These are phyloP conservation scores for Gallinago undulata DNA, from an alignment of 2,113 vertebrate species.

Conservation along the genomic window DNA sequence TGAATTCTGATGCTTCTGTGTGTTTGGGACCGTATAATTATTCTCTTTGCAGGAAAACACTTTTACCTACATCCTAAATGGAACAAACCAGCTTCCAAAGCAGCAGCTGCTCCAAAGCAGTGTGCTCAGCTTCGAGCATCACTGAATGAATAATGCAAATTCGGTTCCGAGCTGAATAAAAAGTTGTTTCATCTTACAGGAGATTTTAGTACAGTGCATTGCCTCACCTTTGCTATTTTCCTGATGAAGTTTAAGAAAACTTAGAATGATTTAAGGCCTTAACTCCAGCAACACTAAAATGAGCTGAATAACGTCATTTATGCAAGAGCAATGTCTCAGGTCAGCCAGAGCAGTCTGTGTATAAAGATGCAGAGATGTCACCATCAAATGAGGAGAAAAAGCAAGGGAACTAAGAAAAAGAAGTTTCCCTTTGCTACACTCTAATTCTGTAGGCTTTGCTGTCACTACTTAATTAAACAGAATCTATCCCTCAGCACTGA, in stretches of 20 bases:
- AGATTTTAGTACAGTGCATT: not conserved
- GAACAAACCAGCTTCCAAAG: conserved; percentile 32
- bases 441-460: not conserved
- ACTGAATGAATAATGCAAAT: not conserved
- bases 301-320: not conserved
- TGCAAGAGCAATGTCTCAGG: not conserved
- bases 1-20: conserved; percentile 83
- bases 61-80: conserved; percentile 60
- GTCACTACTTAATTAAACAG: not conserved
- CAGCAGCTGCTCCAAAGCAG: not conserved
- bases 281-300: not conserved
- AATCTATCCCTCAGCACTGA: not conserved
- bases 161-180: not conserved
- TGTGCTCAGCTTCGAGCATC: not conserved
- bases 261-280: not conserved
- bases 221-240: not conserved
- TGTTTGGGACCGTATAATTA: conserved; percentile 64
- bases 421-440: not conserved
- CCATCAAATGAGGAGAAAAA: not conserved
- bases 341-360: not conserved
- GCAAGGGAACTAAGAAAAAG: not conserved
- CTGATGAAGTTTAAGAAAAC: not conserved
- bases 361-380: not conserved
- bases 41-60: conserved; percentile 50
- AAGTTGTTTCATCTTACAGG: not conserved